Conservation (phyloP, 2,888 invertebrate species). For the Axea sp. region DNA sequence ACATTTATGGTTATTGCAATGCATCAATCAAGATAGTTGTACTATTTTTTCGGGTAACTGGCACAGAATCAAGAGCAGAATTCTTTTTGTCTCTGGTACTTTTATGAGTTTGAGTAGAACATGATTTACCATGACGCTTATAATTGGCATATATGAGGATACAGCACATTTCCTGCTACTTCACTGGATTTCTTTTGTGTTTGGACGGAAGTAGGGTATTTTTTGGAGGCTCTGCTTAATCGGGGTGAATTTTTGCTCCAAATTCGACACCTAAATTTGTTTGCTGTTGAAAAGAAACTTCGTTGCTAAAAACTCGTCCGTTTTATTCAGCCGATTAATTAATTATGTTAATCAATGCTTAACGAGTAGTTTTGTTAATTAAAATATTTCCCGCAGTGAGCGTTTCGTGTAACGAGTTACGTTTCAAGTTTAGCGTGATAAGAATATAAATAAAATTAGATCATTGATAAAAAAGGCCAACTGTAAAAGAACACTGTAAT, state of each 20-base stretch:
- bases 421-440: not conserved
- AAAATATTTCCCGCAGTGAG: not conserved
- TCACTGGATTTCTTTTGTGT: slow-evolving; percentile 3
- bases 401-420: not conserved
- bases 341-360: no score
- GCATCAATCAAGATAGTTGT: no score
- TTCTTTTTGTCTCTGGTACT: slow-evolving; percentile 18
- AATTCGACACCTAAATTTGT: no score
- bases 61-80: slow-evolving; percentile 15
- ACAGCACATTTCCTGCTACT: slow-evolving; percentile 13
- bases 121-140: slow-evolving; percentile 32
- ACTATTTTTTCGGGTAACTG: no score
- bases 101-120: slow-evolving; percentile 4
- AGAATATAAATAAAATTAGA: slow-evolving; percentile 9
- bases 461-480: slow-evolving; percentile 18
- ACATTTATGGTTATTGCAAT: no score
- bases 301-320: no score
- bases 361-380: no score
- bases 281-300: no score
- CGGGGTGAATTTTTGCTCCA: no score
- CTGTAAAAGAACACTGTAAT: slow-evolving; percentile 5
- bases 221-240: no score
- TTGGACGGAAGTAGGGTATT: slow-evolving; percentile 15
- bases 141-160: slow-evolving; percentile 31
- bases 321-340: no score